A percentile compares a stretch with the other conserved stretches of the same genome.
Conservation (phyloP, 2,113 vertebrate species). For the Manacus vitellinus region DNA sequence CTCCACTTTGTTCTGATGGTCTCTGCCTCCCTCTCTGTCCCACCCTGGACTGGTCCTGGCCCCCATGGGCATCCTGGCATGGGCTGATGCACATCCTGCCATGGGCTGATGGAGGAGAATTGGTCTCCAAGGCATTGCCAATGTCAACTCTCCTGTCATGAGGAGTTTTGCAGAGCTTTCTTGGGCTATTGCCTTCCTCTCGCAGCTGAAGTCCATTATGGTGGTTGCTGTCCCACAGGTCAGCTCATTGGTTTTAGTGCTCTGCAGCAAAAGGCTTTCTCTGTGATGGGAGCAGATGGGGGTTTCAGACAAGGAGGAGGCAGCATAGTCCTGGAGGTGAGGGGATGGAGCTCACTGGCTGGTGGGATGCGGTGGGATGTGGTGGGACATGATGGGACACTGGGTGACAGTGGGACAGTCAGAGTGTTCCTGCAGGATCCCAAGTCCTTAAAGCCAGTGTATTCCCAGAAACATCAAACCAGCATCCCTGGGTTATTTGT, state of each 20-base stretch:
- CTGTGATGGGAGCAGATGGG: neutral
- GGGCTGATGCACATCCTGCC: neutral
- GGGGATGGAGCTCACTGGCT: fast-evolving
- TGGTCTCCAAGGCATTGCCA: fast-evolving
- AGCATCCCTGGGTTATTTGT: neutral
- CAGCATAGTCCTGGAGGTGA: fast-evolving
- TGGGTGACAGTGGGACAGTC: neutral
- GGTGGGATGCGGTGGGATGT: fast-evolving
- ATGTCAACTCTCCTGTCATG: neutral
- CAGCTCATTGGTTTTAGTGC: neutral
- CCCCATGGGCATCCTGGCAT: neutral
- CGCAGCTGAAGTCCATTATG: fast-evolving
- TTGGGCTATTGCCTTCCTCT: fast-evolving
- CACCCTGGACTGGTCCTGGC: fast-evolving
- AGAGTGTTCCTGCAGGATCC: neutral
- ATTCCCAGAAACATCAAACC: neutral
- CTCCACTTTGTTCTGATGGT: neutral
- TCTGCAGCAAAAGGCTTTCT: neutral
- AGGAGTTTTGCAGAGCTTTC: neutral
- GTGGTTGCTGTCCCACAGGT: neutral
- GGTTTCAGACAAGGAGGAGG: neutral
- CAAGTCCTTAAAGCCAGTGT: fast-evolving
- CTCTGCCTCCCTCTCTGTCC: neutral
- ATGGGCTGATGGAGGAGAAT: neutral
- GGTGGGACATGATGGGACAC: neutral